phyloP scores from a whole-genome alignment of 2,113 vertebrate genomes.

The Centrocercus urophasianus region DNA sequence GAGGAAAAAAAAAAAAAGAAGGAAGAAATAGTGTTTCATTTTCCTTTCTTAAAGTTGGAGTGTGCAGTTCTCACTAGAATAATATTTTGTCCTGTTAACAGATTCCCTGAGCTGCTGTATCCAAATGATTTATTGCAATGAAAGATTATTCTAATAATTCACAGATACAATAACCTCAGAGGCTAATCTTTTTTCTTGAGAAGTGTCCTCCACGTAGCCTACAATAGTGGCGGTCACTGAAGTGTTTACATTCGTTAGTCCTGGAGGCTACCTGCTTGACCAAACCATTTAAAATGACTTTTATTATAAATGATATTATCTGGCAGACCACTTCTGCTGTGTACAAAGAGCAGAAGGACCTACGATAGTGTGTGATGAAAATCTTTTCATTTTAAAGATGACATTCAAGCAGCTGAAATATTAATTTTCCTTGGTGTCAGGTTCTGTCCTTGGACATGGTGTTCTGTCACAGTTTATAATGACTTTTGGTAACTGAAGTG shows the following conservation, averaged over 20 bases:
- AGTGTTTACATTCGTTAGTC: neutral
- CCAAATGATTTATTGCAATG: neutral
- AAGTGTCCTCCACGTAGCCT: neutral
- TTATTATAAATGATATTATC: neutral
- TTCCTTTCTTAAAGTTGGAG: neutral
- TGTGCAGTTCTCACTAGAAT: neutral
- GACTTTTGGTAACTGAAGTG: neutral
- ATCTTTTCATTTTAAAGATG: neutral
- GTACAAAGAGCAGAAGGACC: neutral
- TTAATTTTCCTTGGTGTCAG: neutral
- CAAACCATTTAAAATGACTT: neutral
- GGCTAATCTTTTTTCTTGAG: neutral
- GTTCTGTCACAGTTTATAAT: neutral
- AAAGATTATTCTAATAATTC: neutral
- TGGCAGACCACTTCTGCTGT: neutral
- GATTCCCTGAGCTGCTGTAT: neutral
- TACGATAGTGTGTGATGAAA: neutral
- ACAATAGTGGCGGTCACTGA: neutral
- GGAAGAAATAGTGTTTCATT: neutral
- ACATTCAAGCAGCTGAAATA: neutral
- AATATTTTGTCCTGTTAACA: neutral
- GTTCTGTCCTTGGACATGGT: neutral
- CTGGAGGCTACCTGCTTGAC: neutral
- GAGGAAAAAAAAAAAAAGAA: neutral
- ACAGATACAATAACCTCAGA: neutral